Evolutionary conservation across 2,888 invertebrate genomes (phyloP), one percentile per base, ranked within the genome.

Genomic region (Sesia apiformis): DNA sequence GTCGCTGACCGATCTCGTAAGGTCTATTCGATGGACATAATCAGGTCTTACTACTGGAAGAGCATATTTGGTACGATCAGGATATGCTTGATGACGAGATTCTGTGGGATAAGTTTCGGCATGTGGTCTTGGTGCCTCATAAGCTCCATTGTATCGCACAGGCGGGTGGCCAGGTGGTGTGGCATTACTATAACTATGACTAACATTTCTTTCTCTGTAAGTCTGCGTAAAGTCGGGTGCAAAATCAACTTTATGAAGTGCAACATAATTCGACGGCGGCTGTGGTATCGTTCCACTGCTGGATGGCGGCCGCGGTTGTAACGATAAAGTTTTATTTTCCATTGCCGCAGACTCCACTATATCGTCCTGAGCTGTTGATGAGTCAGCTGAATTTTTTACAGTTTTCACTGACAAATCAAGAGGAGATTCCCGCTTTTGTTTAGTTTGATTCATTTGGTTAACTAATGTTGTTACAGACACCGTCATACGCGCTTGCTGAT

Each of bases 371-470:
- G 95, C 94, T 0, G 97, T 96, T 0, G 96, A 96, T 0, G 96
- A 96, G 80, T 97, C 96, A 0, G 97, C 96, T 3, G 96, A 94
- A 53, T 96, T 96, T 74, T 96, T 93, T 0, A 97, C 94, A 1
- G 96, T 97, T 78, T 97, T 96, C 51, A 97, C 95, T 0, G 97
- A 97, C 54, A 97, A 89, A 83, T 97, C 97, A 57, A 97, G 82
- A 0, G 96, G 97, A 5, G 95, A 96, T 77, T 94, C 94, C 43
- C 93, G 90, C 72, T 93, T 94, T 58, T 87, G 87, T 70, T 88
- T 86, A 39, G 83, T 81, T 67, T 85, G 81, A 63, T 85, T 88
- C 79, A 85, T 83, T 81, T 90, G 78, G 69, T 89, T 83, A 5
- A 90, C 88, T 52, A 90, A 60, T 46, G 85, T 74, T 3, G 90